These are phyloP conservation scores for Lerema accius DNA, from an alignment of 1,140 invertebrate genomes.

Conservation along the genomic window DNA sequence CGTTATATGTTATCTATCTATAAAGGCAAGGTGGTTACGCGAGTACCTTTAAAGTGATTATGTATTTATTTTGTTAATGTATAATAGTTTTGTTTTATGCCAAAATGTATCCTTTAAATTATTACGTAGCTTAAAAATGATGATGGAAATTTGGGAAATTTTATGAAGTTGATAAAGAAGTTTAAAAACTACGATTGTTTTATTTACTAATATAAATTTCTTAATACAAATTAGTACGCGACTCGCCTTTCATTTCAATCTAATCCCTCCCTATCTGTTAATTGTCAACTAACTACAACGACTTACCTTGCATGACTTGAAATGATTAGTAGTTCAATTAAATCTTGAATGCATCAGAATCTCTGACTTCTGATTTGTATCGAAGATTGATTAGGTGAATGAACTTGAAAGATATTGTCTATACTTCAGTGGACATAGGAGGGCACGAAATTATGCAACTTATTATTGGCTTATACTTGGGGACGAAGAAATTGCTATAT, in stretches of 20 bases:
- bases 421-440: neutral
- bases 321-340: conserved; percentile 1
- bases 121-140: conserved; percentile 27
- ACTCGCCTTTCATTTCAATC: conserved; percentile 11
- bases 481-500: too few species aligned
- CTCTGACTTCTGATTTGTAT: conserved; percentile 3
- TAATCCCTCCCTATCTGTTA: too few species aligned
- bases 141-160: conserved; percentile 20
- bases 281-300: neutral
- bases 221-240: neutral
- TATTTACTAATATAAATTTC: conserved; percentile 15
- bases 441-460: too few species aligned
- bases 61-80: conserved; percentile 22
- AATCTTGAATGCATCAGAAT: conserved; percentile 1
- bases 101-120: conserved; percentile 15
- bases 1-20: conserved; percentile 44
- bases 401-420: conserved; percentile 2
- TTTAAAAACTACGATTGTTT: conserved; percentile 27
- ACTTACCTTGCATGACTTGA: conserved; percentile 1
- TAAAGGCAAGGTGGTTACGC: conserved; percentile 66
- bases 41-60: conserved; percentile 67
- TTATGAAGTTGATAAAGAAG: conserved; percentile 20
- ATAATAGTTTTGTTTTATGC: conserved; percentile 36
- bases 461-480: too few species aligned
- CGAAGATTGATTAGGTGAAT: conserved; percentile 14